phyloP scores from a whole-genome alignment of 1,140 invertebrate species.

The Zaprionus ghesquierei region DNA sequence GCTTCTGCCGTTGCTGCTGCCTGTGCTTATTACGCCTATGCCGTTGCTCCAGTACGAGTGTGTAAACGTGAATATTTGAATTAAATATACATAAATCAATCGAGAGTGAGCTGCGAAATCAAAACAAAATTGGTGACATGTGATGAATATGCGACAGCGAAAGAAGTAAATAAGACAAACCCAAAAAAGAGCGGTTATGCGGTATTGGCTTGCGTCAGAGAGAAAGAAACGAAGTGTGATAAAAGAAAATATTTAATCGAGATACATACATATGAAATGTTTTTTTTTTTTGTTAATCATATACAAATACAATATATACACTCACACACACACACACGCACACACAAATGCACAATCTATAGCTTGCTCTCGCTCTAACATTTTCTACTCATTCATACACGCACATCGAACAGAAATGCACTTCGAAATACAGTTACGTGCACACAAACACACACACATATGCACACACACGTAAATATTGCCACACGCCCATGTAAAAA shows the following conservation, averaged over 20 bases:
- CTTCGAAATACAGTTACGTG: slow-evolving; percentile 76
- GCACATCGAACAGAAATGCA: slow-evolving; percentile 47
- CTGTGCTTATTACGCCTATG: slow-evolving; percentile 23
- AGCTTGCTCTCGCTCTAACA: slow-evolving; percentile 5
- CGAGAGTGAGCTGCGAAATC: neutral
- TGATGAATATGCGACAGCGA: neutral
- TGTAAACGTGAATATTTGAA: slow-evolving; percentile 24
- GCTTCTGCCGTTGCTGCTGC: neutral
- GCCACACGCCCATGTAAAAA: slow-evolving; percentile 60
- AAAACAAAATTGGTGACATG: slow-evolving; percentile 10
- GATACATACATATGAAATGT: slow-evolving; percentile 33
- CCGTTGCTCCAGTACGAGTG: slow-evolving; percentile 39
- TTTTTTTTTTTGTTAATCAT: slow-evolving; percentile 27
- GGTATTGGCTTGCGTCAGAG: slow-evolving; percentile 61
- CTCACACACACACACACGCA: neutral
- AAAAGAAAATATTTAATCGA: slow-evolving; percentile 56
- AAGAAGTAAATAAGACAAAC: neutral
- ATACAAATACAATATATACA: slow-evolving; percentile 7
- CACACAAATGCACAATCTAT: slow-evolving; percentile 19
- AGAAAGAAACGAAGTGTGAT: slow-evolving; percentile 39
- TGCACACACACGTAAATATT: slow-evolving; percentile 21
- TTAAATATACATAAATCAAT: slow-evolving; percentile 22
- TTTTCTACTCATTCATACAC: slow-evolving; percentile 30
- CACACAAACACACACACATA: slow-evolving; percentile 30
- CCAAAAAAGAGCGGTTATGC: slow-evolving; percentile 2